Evolutionary conservation across 1,140 invertebrate species (phyloP).

Genomic region (Lethocerus indicus): DNA sequence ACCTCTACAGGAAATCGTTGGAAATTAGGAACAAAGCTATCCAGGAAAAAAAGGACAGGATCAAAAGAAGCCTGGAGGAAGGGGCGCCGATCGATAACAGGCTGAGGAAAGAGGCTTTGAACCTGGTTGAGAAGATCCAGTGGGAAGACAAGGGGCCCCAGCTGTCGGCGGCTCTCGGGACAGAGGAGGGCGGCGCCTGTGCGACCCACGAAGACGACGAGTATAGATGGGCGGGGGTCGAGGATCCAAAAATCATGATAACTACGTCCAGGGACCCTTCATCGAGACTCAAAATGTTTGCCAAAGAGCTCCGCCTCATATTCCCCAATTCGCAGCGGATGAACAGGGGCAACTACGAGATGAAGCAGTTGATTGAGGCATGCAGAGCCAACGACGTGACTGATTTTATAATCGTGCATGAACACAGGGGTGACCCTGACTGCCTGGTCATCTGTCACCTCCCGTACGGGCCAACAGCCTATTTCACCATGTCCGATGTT

Average conservation of each 20-base stretch:
- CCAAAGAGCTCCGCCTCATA: conserved; percentile 87
- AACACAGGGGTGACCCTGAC: conserved; percentile 79
- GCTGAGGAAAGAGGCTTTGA: conserved; percentile 60
- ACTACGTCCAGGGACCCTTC: conserved; percentile 96
- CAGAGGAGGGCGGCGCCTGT: conserved; percentile 45
- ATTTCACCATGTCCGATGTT: conserved; percentile 87
- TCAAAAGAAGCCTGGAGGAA: conserved; percentile 66
- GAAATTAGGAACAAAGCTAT: conserved; percentile 76
- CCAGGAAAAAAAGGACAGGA: conserved; percentile 73
- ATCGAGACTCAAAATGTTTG: conserved; percentile 90
- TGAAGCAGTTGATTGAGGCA: conserved; percentile 84
- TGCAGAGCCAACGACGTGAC: conserved; percentile 92
- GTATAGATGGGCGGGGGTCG: conserved; percentile 94
- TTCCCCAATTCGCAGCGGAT: conserved; percentile 95
- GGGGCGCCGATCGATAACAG: conserved; percentile 71
- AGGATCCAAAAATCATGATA: conserved; percentile 95
- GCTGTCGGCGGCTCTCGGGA: conserved; percentile 41
- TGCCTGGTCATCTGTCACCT: conserved; percentile 85
- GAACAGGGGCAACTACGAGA: conserved; percentile 94
- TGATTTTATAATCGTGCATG: conserved; percentile 90
- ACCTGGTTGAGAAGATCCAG: conserved; percentile 63
- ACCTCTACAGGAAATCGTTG: conserved; percentile 77
- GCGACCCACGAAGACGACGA: conserved; percentile 81
- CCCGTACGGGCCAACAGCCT: conserved; percentile 94
- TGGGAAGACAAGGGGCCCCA: conserved; percentile 80